A percentile compares a stretch with the other conserved stretches of the same genome.
Evolutionary conservation across 2,797 vertebrate species (phyloP).

Genomic region (Poeciliopsis presidionis): DNA sequence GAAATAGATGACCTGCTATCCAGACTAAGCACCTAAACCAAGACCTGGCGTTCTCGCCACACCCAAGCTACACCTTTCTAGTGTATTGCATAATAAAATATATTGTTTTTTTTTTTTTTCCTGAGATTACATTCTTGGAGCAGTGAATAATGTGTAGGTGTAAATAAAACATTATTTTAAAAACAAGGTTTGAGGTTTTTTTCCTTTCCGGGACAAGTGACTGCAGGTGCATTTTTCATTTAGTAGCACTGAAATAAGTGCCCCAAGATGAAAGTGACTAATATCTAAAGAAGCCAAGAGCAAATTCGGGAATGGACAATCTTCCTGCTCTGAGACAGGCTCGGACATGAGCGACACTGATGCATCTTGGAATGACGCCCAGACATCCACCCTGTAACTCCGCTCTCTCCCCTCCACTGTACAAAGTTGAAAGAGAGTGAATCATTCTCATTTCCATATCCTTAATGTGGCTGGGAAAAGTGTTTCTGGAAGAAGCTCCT

Average conservation of each 20-base stretch:
- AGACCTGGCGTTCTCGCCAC: constrained; percentile 9
- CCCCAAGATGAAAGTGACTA: background rate
- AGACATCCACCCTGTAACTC: constrained; percentile 38
- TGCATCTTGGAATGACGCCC: constrained; percentile 35
- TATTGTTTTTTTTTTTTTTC: background rate
- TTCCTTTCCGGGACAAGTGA: background rate
- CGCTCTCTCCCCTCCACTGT: background rate
- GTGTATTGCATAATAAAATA: background rate
- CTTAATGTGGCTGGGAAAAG: constrained; percentile 29
- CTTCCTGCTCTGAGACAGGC: constrained; percentile 47
- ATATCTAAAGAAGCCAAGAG: constrained; percentile 14
- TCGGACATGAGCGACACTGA: constrained; percentile 51
- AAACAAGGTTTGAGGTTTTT: background rate
- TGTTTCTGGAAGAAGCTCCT: background rate
- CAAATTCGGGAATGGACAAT: constrained; percentile 28
- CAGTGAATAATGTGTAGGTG: constrained; percentile 14
- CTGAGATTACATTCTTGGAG: background rate
- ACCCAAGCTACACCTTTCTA: constrained; percentile 13
- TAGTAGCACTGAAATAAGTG: background rate
- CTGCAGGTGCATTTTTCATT: background rate
- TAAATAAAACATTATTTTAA: constrained; percentile 60
- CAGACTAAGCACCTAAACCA: constrained; percentile 7
- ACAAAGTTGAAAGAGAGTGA: constrained; percentile 20
- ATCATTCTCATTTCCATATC: constrained; percentile 18
- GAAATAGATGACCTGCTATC: constrained; percentile 63